A percentile compares a stretch with the other conserved stretches of the same genome.
Evolutionary conservation across 2,113 vertebrate species (phyloP).

Genomic region (Atlantisia rogersi): DNA sequence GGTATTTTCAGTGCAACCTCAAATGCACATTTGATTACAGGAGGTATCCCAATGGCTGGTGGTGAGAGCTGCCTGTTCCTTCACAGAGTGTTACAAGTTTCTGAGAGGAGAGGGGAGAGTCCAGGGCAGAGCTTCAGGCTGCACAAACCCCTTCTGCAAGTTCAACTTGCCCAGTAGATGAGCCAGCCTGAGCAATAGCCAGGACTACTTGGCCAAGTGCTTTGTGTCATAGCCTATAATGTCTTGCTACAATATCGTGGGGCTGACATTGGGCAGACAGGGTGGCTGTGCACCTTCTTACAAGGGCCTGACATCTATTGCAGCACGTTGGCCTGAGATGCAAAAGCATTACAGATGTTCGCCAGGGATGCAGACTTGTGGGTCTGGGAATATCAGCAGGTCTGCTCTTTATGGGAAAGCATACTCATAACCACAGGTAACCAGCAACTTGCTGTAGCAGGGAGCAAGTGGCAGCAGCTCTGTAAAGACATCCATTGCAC

Average conservation of each 20-base stretch:
- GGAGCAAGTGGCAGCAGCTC: not conserved
- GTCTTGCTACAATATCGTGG: not conserved
- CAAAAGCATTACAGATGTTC: not conserved
- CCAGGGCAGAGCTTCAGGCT: not conserved
- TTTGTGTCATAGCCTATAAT: not conserved
- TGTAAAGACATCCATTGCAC: not conserved
- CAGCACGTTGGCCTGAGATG: not conserved
- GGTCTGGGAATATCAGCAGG: not conserved
- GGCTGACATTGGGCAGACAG: not conserved
- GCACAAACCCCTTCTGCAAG: not conserved
- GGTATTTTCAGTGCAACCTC: not conserved
- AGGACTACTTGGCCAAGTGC: not conserved
- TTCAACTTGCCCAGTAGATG: not conserved
- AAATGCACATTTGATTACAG: not conserved
- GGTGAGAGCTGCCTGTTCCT: not conserved
- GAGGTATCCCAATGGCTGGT: not conserved
- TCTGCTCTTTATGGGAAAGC: not conserved
- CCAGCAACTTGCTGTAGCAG: not conserved
- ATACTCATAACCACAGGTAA: not conserved
- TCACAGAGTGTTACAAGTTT: not conserved
- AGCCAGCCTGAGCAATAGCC: not conserved
- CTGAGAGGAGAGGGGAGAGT: not conserved
- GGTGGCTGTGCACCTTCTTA: not conserved
- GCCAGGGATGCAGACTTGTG: not conserved
- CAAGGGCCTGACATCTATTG: not conserved